Percentiles rank a stretch among this genome's conserved stretches.
phyloP scores from a whole-genome alignment of 2,797 vertebrate genomes.

The Bryconaethiops microstoma region DNA sequence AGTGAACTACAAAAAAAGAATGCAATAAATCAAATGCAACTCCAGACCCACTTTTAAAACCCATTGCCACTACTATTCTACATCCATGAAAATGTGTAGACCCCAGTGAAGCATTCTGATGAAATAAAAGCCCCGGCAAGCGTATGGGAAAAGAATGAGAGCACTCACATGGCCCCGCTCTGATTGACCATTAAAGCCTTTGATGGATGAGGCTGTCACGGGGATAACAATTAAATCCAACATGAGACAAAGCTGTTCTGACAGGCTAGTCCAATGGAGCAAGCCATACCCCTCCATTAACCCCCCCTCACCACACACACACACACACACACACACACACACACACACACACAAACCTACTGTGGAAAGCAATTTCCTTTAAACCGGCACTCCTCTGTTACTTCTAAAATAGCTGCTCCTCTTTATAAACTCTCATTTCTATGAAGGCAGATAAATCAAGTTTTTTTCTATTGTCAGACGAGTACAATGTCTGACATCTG shows the following conservation, averaged over 20 bases:
- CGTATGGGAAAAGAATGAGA: constrained; percentile 95
- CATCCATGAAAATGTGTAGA: constrained; percentile 82
- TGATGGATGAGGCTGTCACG: constrained; percentile 99
- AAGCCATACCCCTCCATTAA: constrained; percentile 72
- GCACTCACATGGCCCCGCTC: constrained; percentile 98
- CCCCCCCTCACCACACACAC: constrained; percentile 36
- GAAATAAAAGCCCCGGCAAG: constrained; percentile 95
- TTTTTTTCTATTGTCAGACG: neutral
- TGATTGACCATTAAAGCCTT: constrained; percentile 99
- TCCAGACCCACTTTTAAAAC: constrained; percentile 48
- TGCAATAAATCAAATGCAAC: neutral
- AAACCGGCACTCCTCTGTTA: neutral
- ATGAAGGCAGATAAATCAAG: neutral
- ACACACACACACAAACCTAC: constrained; percentile 27
- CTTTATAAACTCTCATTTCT: neutral
- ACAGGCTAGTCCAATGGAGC: constrained; percentile 98
- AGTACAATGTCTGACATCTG: constrained; percentile 3
- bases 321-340: constrained; percentile 35
- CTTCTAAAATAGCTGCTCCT: neutral
- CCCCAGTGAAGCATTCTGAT: constrained; percentile 97
- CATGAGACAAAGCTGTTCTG: constrained; percentile 99
- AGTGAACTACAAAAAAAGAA: constrained; percentile 24
- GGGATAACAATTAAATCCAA: constrained; percentile 99
- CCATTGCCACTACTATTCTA: constrained; percentile 68
- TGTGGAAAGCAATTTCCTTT: constrained; percentile 12